Evolutionary conservation across 2,113 vertebrate genomes (phyloP), one percentile per base, ranked within the genome.

Genomic region (Psophia crepitans): DNA sequence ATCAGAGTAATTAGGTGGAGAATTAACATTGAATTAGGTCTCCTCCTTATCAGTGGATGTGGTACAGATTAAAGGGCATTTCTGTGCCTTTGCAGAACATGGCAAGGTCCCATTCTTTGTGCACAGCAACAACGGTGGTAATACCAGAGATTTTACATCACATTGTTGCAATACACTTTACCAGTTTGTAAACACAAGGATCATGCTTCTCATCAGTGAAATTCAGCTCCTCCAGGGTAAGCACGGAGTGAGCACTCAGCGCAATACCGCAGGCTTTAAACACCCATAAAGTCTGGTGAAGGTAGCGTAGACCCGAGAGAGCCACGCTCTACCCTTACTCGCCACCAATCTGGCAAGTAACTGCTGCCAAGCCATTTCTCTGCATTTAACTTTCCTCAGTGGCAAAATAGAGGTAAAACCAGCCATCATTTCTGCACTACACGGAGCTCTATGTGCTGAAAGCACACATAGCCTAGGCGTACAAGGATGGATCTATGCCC

Each of bases 391-490:
- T 76, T 61, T 70, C 49, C 66, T 80, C 56, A 60, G 35, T 80
- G 77, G 71, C 41, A 84, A 92, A 86, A 49, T 1, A 71, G 73
- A 81, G 44, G 43, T 57, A 82, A 20, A 22, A 60, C 68, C 53
- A 64, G 16, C 53, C 61, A 85, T 15, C 20, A 57, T 27, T 94
- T 71, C 18, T 73, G 44, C 33, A 44, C 33, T 46, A 53, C 33
- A 33, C 19, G 35, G 54, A 90, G 46, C 49, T 76, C 22, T 39
- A 14, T 0, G 1, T 18, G 70, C 61, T 77, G 82, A 28, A 79
- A 51, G 27, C 37, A 43, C 46, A 66, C 26, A 13, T 0, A 57
- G 41, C 41, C 41, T 78, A 26, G 0, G 0, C 2, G 1, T 41
- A 39, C 43, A 32, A 46, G 46, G 58, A 61, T 12, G 21, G 49